Evolutionary conservation across 64 coral and sea anemone species (phyloP).

Genomic region (Montipora sp.): DNA sequence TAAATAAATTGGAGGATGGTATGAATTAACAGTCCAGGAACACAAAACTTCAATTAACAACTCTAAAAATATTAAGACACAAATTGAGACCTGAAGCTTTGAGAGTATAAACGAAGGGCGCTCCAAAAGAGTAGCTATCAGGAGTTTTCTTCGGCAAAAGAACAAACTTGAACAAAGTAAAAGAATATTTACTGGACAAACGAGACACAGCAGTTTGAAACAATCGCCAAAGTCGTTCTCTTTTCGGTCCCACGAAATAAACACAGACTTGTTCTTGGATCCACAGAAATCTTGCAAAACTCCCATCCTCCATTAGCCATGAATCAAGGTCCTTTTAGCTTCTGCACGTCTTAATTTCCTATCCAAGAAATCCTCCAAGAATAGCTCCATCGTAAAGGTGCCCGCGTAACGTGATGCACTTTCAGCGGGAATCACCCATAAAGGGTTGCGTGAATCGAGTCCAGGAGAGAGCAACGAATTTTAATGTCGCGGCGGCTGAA

Average conservation of each 20-base stretch:
- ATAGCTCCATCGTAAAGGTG: no score
- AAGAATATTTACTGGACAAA: constrained; percentile 65
- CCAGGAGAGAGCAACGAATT: neutral
- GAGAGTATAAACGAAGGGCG: constrained; percentile 48
- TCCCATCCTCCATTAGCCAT: constrained; percentile 37
- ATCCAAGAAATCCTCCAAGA: no score
- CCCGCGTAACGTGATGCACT: no score
- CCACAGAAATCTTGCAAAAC: constrained; percentile 79
- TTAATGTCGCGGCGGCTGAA: neutral
- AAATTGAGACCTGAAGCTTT: constrained; percentile 57
- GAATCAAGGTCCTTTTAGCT: neutral
- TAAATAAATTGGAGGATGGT: constrained; percentile 60
- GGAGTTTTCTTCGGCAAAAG: constrained; percentile 45
- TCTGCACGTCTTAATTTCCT: no score
- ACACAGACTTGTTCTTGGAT: constrained; percentile 49
- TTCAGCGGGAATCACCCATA: no score
- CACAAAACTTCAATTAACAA: constrained; percentile 52
- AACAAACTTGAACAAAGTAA: constrained; percentile 59
- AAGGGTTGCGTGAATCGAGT: no score
- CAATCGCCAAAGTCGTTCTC: constrained; percentile 77
- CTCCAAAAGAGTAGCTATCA: neutral
- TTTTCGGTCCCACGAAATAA: constrained; percentile 58
- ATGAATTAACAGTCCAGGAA: neutral
- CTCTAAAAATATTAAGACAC: constrained; percentile 57
- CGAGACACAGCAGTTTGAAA: constrained; percentile 69